A percentile compares a stretch with the other conserved stretches of the same genome.
phyloP scores from a whole-genome alignment of 2,797 vertebrate genomes.

The Periophthalmus magnuspinnatus region DNA sequence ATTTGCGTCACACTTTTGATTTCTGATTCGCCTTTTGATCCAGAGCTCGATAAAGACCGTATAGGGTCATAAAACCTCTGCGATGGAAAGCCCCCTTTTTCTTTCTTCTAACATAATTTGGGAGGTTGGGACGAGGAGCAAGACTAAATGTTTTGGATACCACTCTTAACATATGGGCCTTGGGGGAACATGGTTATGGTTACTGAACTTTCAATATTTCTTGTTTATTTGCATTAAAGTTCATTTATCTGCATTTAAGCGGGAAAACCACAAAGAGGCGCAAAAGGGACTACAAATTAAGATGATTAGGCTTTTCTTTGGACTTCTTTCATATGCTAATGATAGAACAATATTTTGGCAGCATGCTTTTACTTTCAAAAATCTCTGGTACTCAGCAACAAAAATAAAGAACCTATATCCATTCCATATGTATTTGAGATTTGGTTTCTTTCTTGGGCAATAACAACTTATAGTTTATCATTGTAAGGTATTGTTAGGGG shows the following conservation, averaged over 20 bases:
- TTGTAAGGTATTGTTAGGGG: background rate
- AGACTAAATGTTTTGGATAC: constrained; percentile 27
- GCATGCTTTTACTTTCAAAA: constrained; percentile 54
- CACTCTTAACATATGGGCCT: constrained; percentile 20
- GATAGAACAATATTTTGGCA: constrained; percentile 40
- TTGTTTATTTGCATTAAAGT: constrained; percentile 7
- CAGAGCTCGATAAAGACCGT: constrained; percentile 21
- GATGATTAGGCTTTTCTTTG: constrained; percentile 12
- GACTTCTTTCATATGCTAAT: constrained; percentile 44
- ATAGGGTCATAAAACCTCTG: constrained; percentile 28
- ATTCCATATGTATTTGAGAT: constrained; percentile 33
- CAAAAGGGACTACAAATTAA: background rate
- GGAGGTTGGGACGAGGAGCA: constrained; percentile 4
- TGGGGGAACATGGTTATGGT: constrained; percentile 10
- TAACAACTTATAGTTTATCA: constrained; percentile 13
- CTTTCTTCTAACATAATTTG: constrained; percentile 10
- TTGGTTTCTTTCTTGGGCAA: constrained; percentile 35
- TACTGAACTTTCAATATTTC: constrained; percentile 15
- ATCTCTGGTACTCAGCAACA: constrained; percentile 49
- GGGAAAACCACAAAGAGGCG: constrained; percentile 18
- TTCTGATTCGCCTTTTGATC: constrained; percentile 22
- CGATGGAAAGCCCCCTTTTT: constrained; percentile 52
- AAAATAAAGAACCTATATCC: constrained; percentile 43
- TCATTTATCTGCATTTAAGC: background rate
- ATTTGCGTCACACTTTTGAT: constrained; percentile 10